These are phyloP conservation scores for Standfussiana lucernea DNA, from an alignment of 2,888 invertebrate genomes.

Conservation along the genomic window DNA sequence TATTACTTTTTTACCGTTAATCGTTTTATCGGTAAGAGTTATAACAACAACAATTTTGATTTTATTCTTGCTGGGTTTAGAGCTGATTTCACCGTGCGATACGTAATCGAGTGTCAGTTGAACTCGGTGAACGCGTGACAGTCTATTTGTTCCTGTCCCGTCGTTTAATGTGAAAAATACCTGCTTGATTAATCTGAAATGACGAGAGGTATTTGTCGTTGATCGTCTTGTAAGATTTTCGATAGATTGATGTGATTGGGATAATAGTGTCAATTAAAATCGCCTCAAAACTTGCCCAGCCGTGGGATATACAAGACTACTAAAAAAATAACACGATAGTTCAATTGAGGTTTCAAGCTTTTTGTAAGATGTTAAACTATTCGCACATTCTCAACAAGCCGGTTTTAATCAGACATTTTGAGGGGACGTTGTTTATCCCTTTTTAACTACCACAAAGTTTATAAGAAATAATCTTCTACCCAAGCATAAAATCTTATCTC, in stretches of 20 bases:
- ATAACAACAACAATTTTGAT: constrained; percentile 1
- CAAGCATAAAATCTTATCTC: constrained; percentile 9
- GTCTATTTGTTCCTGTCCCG: constrained; percentile 45
- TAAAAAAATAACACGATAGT: too few relatives aligned
- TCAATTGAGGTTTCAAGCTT: background rate
- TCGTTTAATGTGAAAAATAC: constrained; percentile 42
- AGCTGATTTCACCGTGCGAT: constrained; percentile 48
- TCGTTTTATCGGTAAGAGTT: background rate
- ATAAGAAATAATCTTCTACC: background rate
- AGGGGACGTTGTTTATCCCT: background rate
- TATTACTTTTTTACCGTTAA: too few relatives aligned
- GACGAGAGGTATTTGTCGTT: constrained; percentile 25
- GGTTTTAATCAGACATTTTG: background rate
- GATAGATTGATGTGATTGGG: background rate
- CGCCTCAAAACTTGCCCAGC: too few relatives aligned
- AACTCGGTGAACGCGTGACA: constrained; percentile 51
- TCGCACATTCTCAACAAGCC: background rate
- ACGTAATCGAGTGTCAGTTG: constrained; percentile 57
- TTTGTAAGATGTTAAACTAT: background rate
- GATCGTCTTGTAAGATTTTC: background rate
- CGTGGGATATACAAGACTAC: too few relatives aligned
- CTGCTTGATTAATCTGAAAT: constrained; percentile 47
- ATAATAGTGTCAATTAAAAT: background rate
- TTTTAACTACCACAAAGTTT: too few relatives aligned
- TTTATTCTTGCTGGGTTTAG: constrained; percentile 47